Percentiles rank a stretch among this genome's conserved stretches.
Conservation (phyloP, 2,113 vertebrate species). For the Protobothrops mucrosquamatus region DNA sequence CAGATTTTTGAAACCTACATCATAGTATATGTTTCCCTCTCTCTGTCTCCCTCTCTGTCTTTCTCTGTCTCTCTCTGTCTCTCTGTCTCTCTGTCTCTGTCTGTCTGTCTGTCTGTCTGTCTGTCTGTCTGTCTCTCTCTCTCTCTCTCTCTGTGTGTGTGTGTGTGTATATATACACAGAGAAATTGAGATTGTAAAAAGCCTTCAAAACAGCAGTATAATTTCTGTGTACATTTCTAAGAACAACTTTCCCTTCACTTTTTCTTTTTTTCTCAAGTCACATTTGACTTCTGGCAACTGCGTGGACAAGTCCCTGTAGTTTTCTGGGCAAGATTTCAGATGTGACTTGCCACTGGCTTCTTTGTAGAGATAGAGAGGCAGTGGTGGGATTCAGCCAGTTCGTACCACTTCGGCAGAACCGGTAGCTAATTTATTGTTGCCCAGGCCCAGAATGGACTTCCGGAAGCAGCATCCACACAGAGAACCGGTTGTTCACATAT, state of each 20-base stretch:
- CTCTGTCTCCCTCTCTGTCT: no score
- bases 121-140: no score
- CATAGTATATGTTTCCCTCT: not conserved
- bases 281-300: not conserved
- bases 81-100: accelerated
- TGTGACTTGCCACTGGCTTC: not conserved
- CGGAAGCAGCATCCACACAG: no score
- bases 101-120: no score
- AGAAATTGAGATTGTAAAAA: not conserved
- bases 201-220: not conserved
- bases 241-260: not conserved
- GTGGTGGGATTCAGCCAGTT: no score
- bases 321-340: not conserved
- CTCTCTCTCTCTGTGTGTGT: no score
- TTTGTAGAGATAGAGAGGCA: not conserved
- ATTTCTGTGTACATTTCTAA: not conserved
- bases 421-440: no score
- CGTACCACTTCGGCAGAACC: no score
- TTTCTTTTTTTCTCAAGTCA: not conserved
- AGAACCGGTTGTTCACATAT: no score
- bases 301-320: not conserved
- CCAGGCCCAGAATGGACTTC: no score
- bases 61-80: no score
- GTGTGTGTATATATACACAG: not conserved
- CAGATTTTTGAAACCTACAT: not conserved